phyloP scores from a whole-genome alignment of 2,797 vertebrate genomes.

The Galagoides demidoff region DNA sequence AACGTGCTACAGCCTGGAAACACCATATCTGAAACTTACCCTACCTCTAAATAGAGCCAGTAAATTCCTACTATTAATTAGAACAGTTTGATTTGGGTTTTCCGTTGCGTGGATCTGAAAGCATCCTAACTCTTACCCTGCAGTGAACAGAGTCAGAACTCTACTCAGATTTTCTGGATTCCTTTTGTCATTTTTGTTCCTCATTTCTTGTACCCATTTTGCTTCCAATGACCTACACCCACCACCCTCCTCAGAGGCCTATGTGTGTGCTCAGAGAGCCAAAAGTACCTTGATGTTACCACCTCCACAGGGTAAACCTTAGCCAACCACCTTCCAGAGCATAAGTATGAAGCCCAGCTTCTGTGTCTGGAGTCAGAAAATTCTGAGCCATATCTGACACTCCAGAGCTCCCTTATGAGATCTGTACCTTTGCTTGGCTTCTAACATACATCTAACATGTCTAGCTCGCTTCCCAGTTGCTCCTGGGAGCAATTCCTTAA shows the following conservation, averaged over 20 bases:
- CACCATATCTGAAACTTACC: background rate
- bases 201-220: background rate
- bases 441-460: background rate
- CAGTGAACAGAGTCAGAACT: background rate
- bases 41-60: background rate
- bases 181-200: background rate
- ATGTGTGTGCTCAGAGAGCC: background rate
- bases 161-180: background rate
- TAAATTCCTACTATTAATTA: background rate
- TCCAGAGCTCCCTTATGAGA: background rate
- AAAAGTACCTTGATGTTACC: background rate
- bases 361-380: background rate
- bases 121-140: background rate
- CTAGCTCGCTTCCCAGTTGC: background rate
- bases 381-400: background rate
- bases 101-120: background rate
- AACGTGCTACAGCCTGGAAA: background rate
- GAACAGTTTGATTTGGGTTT: background rate
- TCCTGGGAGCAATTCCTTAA: background rate
- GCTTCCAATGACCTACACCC: background rate
- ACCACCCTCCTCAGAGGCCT: background rate
- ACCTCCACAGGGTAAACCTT: background rate
- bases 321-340: background rate
- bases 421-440: background rate
- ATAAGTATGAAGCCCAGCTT: background rate